Percentiles rank a stretch among this genome's conserved stretches.
Evolutionary conservation across 2,797 vertebrate species (phyloP).

Genomic region (Margarornis squamiger): DNA sequence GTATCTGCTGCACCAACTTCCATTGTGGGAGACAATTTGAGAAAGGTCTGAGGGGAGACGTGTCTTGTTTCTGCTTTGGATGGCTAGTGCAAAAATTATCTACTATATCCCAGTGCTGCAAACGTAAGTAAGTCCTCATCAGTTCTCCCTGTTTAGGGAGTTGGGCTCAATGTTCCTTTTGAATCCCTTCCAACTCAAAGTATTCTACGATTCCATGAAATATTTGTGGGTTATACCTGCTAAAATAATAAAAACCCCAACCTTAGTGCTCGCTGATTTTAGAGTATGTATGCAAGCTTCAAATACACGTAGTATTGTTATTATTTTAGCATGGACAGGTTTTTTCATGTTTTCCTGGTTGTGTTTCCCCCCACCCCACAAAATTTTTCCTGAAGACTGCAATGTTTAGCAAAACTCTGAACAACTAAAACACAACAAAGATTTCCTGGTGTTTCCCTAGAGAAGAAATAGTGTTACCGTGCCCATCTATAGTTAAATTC

Average conservation of each 20-base stretch:
- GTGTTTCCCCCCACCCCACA: not conserved
- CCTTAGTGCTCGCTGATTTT: not conserved
- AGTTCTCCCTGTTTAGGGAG: not conserved
- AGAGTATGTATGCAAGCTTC: not conserved
- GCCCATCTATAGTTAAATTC: not conserved
- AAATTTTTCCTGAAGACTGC: not conserved
- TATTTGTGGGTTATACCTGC: not conserved
- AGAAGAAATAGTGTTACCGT: not conserved
- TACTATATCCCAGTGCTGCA: not conserved
- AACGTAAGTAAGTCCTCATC: fast-evolving
- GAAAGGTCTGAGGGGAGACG: not conserved
- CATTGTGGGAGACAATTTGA: not conserved
- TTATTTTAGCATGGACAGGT: not conserved
- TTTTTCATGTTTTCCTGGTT: not conserved
- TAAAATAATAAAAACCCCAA: not conserved
- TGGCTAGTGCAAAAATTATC: not conserved
- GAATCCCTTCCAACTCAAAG: not conserved
- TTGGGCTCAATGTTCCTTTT: not conserved
- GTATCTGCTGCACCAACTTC: not conserved
- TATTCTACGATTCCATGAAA: not conserved
- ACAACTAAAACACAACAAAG: not conserved
- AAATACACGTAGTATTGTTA: not conserved
- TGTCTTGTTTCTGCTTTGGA: not conserved
- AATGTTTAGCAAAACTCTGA: not conserved
- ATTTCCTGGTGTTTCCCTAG: not conserved